Percentiles rank a stretch among this genome's conserved stretches.
These are phyloP conservation scores for Megaptera novaeangliae DNA, from an alignment of 2,113 vertebrate species.

Conservation along the genomic window DNA sequence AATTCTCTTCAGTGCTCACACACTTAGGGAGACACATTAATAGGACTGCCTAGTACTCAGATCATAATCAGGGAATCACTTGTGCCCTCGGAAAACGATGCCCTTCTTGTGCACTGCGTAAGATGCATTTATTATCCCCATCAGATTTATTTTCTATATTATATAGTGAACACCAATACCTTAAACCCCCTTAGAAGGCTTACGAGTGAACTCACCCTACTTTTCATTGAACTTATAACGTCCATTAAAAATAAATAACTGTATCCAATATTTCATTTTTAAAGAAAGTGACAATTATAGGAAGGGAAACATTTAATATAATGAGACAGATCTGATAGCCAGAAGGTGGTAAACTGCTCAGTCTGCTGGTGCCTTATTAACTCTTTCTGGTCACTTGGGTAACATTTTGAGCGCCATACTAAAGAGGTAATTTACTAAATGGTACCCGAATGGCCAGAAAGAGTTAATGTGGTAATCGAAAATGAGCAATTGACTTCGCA, in stretches of 20 bases:
- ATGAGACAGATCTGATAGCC: constrained; percentile 29
- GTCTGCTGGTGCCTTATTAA: constrained; percentile 59
- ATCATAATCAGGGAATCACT: background rate
- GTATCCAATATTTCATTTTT: constrained; percentile 39
- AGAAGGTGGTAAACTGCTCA: constrained; percentile 29
- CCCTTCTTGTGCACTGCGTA: background rate
- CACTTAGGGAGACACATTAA: background rate
- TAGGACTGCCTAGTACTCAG: background rate
- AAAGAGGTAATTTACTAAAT: constrained; percentile 72
- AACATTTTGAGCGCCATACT: constrained; percentile 40
- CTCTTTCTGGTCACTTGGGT: constrained; percentile 70
- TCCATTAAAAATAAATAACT: constrained; percentile 41
- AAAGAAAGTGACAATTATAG: constrained; percentile 53
- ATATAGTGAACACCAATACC: background rate
- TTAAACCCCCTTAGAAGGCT: background rate
- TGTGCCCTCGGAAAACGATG: background rate
- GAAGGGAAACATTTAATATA: constrained; percentile 56
- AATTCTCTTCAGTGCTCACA: background rate
- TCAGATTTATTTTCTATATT: background rate
- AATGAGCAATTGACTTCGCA: constrained; percentile 70
- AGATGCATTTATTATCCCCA: background rate
- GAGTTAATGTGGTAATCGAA: constrained; percentile 76
- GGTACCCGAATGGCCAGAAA: constrained; percentile 63
- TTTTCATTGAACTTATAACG: background rate
- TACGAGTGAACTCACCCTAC: background rate